phyloP scores from a whole-genome alignment of 2,113 vertebrate species.

The Psettodes erumei region DNA sequence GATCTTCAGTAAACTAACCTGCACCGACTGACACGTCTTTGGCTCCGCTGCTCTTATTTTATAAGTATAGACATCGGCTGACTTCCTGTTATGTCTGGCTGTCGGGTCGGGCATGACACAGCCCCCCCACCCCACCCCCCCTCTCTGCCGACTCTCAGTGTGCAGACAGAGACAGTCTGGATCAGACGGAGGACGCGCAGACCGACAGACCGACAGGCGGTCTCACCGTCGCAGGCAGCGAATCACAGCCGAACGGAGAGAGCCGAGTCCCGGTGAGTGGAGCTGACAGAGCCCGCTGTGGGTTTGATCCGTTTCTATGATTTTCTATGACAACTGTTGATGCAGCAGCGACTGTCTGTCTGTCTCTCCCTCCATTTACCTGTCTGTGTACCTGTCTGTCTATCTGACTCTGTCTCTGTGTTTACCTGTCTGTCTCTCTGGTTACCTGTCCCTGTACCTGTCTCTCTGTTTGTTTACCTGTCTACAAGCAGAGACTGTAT shows the following conservation, averaged over 20 bases:
- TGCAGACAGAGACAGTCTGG: constrained; percentile 34
- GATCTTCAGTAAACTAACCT: too few species aligned
- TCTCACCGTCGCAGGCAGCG: constrained; percentile 14
- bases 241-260: constrained; percentile 29
- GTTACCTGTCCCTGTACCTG: not conserved
- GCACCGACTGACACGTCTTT: too few species aligned
- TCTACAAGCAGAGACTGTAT: too few species aligned
- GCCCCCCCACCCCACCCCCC: not conserved
- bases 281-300: constrained; percentile 1
- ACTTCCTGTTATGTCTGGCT: constrained; percentile 73
- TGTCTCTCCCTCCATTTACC: too few species aligned
- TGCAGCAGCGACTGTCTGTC: not conserved
- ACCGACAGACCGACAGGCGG: constrained; percentile 1
- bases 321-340: constrained; percentile 52
- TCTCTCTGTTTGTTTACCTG: not conserved
- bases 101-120: constrained; percentile 42
- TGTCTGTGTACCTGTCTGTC: not conserved
- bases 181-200: constrained; percentile 31
- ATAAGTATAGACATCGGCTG: not conserved
- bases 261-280: constrained; percentile 47
- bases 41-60: constrained; percentile 49
- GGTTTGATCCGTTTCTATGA: not conserved
- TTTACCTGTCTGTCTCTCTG: not conserved
- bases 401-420: not conserved
- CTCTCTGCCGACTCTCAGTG: not conserved